phyloP scores from a whole-genome alignment of 2,797 vertebrate genomes.

The Acestrorhynchus altus region DNA sequence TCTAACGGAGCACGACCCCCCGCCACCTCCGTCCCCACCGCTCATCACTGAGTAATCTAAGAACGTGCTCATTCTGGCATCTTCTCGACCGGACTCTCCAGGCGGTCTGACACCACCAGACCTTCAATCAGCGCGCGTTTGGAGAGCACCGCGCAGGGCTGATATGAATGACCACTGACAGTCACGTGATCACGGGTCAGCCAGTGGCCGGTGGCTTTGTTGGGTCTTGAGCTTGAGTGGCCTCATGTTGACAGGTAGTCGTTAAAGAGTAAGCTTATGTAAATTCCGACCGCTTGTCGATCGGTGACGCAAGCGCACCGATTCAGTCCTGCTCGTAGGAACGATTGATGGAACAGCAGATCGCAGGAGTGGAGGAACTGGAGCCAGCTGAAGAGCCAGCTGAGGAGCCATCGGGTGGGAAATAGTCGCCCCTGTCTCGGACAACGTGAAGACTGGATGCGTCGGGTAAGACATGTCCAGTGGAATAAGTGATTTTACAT shows the following conservation, averaged over 20 bases:
- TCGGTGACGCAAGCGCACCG: slow-evolving; percentile 68
- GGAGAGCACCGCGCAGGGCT: slow-evolving; percentile 68
- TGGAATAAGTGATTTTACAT: background rate
- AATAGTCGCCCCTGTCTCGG: slow-evolving; percentile 8
- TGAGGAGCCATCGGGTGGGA: slow-evolving; percentile 61
- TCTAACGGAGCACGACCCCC: slow-evolving; percentile 89
- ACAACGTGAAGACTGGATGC: background rate
- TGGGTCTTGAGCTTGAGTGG: slow-evolving; percentile 74
- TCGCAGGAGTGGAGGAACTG: slow-evolving; percentile 51
- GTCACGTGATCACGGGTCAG: slow-evolving; percentile 85
- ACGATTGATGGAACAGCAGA: slow-evolving; percentile 63
- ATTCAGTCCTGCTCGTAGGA: slow-evolving; percentile 10
- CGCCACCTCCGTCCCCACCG: slow-evolving; percentile 84
- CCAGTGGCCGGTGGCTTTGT: slow-evolving; percentile 84
- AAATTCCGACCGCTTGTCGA: slow-evolving; percentile 91
- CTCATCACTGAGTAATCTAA: slow-evolving; percentile 91
- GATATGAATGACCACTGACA: slow-evolving; percentile 90
- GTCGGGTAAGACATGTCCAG: slow-evolving; percentile 39
- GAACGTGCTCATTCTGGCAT: slow-evolving; percentile 96
- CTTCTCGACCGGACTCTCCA: slow-evolving; percentile 69
- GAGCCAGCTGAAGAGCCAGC: slow-evolving; percentile 55
- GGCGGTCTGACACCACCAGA: slow-evolving; percentile 82
- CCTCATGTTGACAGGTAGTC: slow-evolving; percentile 87
- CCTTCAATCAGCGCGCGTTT: slow-evolving; percentile 68
- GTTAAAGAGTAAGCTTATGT: slow-evolving; percentile 88